These are phyloP conservation scores for Ichneumoninae sp. DNA, from an alignment of 2,888 invertebrate genomes.

Conservation along the genomic window DNA sequence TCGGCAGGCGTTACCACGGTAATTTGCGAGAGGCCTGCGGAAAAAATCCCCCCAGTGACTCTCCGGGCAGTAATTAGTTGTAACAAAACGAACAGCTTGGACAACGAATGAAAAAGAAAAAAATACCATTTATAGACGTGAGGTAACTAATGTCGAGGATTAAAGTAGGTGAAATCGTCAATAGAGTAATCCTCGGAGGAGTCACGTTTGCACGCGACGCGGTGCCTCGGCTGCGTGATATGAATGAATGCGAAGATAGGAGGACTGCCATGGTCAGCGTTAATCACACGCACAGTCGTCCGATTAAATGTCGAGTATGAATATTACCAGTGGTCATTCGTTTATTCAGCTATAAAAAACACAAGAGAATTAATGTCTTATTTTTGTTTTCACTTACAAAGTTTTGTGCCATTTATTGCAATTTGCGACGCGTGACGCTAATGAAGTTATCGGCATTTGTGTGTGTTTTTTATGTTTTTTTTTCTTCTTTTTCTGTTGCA, in stretches of 20 bases:
- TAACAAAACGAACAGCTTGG: background rate
- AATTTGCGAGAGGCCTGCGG: slow-evolving; percentile 54
- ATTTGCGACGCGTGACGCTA: background rate
- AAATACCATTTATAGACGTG: background rate
- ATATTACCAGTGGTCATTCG: background rate
- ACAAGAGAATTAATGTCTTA: background rate
- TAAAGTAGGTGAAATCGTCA: background rate
- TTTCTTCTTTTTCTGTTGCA: slow-evolving; percentile 57
- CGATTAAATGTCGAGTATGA: slow-evolving; percentile 27
- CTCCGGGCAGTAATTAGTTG: background rate
- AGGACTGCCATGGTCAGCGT: slow-evolving; percentile 39
- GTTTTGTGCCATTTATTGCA: background rate
- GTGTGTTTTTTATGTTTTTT: background rate
- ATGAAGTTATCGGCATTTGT: background rate
- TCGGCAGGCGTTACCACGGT: slow-evolving; percentile 83
- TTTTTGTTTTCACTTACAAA: background rate
- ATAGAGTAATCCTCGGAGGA: background rate
- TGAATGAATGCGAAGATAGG: slow-evolving; percentile 33
- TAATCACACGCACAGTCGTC: slow-evolving; percentile 36
- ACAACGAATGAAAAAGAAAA: background rate
- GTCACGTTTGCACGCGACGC: slow-evolving; percentile 26
- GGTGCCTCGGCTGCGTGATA: slow-evolving; percentile 31
- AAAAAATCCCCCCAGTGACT: background rate
- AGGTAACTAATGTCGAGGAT: background rate
- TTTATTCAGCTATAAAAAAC: background rate